Percentiles rank a stretch among this genome's conserved stretches.
Evolutionary conservation across 2,888 invertebrate species (phyloP).

Genomic region (Drosophila nr. medialis): DNA sequence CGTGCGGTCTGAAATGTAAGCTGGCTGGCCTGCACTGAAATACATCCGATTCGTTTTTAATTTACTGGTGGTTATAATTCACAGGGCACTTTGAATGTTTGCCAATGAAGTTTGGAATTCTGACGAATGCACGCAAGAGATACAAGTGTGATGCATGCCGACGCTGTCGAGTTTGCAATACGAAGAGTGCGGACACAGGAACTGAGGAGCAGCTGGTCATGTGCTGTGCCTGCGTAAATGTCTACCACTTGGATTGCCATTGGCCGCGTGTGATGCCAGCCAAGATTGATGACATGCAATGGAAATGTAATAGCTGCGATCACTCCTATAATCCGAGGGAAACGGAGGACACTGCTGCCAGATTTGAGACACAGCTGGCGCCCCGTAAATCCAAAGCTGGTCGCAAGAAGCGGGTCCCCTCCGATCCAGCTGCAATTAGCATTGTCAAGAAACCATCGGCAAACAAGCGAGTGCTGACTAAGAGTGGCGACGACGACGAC

Average conservation of each 20-base stretch:
- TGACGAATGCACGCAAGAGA: constrained; percentile 72
- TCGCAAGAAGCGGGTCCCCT: constrained; percentile 56
- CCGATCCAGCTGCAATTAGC: constrained; percentile 29
- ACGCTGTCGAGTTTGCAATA: constrained; percentile 87
- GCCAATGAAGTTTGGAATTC: constrained; percentile 69
- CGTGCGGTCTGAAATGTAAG: constrained; percentile 76
- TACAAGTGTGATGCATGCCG: constrained; percentile 97
- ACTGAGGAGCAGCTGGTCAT: constrained; percentile 87
- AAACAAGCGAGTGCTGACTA: neutral
- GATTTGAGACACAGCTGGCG: neutral
- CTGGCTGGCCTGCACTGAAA: neutral
- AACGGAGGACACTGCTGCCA: constrained; percentile 1
- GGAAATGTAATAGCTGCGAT: constrained; percentile 90
- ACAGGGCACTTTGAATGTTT: constrained; percentile 81
- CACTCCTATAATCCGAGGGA: constrained; percentile 20
- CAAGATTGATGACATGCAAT: constrained; percentile 86
- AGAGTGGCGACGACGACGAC: constrained; percentile 5
- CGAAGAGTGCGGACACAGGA: constrained; percentile 72
- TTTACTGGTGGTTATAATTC: constrained; percentile 25
- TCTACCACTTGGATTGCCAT: constrained; percentile 93
- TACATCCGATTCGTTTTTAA: neutral
- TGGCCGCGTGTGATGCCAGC: constrained; percentile 88
- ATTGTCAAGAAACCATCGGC: neutral
- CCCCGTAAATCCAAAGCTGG: constrained; percentile 50
- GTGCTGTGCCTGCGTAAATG: constrained; percentile 93